Evolutionary conservation across 2,113 vertebrate species (phyloP), one percentile per base, ranked within the genome.

Genomic region (Thinocorus orbignyianus): DNA sequence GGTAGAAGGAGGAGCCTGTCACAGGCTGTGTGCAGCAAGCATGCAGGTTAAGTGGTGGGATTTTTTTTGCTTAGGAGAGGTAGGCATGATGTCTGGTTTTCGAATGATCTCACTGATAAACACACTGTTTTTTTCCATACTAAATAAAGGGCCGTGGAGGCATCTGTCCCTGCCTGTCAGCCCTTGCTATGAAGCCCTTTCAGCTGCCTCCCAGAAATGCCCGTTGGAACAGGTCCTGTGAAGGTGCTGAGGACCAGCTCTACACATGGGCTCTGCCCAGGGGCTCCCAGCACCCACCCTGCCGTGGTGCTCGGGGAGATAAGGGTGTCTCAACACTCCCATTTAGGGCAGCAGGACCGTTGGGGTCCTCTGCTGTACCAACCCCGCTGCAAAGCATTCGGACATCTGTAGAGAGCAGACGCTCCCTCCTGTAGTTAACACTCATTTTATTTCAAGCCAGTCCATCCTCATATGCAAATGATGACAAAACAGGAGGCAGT

Each of bases 131-230:
- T 86, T 78, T 71, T 37, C 88, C 1, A 0, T 65, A 33, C 92
- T 72, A 65, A 95, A 76, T 69, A 76, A 95, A 91, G 93, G 78
- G 88, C 72, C 6, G 54, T 52, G 57, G 41, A 46, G 64, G 66
- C 95, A 92, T 89, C 94, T 96, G 95, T 68, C 73, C 65, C 80
- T 91, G 92, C 65, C 91, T 13, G 64, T 92, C 81, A 94, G 80
- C 42, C 89, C 74, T 18, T 22, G 64, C 74, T 26, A 5, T 22
- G 81, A 37, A 87, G 60, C 28, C 87, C 18, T 55, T 48, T 13
- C 92, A 70, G 69, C 60, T 79, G 77, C 81, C 64, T 72, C 64
- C 26, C 66, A 7, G 54, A 10, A 62, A 37, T 3, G 65, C 39
- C 72, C 8, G 0, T 1, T 7, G 89, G 44, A 49, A 13, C 3